phyloP scores from a whole-genome alignment of 2,113 vertebrate species.

The Hypanus sabinus region DNA sequence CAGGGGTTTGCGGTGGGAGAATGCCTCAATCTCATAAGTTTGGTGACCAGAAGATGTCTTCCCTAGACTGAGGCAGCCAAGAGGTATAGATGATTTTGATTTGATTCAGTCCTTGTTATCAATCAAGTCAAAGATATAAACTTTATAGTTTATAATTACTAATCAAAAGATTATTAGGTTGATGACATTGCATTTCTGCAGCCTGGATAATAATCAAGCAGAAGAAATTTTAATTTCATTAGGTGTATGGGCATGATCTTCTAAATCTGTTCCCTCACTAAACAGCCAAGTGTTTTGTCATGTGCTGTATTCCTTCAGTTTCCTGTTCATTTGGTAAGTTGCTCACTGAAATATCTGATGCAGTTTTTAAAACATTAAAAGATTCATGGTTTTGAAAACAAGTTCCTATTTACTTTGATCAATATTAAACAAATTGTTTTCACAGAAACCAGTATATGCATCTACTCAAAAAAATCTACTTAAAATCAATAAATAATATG shows the following conservation, averaged over 20 bases:
- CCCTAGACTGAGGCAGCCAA: no score
- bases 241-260: background rate
- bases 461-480: background rate
- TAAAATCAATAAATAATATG: background rate
- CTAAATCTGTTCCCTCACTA: background rate
- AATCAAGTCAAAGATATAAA: background rate
- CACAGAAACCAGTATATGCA: background rate
- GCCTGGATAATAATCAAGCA: background rate
- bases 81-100: background rate
- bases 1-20: no score
- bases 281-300: background rate
- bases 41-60: no score
- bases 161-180: background rate
- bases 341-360: background rate
- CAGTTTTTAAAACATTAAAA: background rate
- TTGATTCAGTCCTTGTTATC: background rate
- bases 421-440: background rate
- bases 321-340: background rate
- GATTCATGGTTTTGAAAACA: background rate
- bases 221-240: background rate
- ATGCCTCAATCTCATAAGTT: no score
- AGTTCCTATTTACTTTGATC: background rate
- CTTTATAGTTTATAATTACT: background rate
- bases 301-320: background rate
- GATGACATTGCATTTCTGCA: background rate